Percentiles rank a stretch among this genome's conserved stretches.
Evolutionary conservation across 2,888 invertebrate species (phyloP).

Genomic region (Thymelicus acteon): DNA sequence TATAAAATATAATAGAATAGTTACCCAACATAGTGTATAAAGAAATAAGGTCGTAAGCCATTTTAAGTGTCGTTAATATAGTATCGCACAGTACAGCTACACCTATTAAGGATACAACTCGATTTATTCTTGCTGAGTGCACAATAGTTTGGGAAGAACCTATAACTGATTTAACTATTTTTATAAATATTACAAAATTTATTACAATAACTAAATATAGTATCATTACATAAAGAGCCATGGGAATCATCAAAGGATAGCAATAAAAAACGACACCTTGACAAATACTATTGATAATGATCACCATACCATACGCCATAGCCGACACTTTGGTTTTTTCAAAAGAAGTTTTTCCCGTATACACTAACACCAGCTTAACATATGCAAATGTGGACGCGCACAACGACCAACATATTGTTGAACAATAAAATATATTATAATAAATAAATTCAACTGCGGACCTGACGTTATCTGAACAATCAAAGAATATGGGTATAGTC

Average conservation of each 20-base stretch:
- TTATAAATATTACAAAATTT: conserved; percentile 38
- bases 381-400: conserved; percentile 43
- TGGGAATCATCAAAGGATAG: neutral
- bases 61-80: neutral
- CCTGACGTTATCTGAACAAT: neutral
- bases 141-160: conserved; percentile 32
- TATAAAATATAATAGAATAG: no score
- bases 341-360: conserved; percentile 41
- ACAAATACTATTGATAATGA: conserved; percentile 26
- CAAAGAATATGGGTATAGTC: neutral
- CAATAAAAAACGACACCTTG: conserved; percentile 28
- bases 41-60: neutral
- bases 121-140: conserved; percentile 17
- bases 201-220: conserved; percentile 32
- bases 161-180: conserved; percentile 35
- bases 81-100: conserved; percentile 43
- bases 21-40: no score
- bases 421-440: neutral
- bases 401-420: conserved; percentile 41
- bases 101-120: conserved; percentile 38
- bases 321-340: conserved; percentile 41
- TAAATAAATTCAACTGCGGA: neutral
- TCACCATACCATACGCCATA: conserved; percentile 36
- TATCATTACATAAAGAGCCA: neutral
- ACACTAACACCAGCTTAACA: conserved; percentile 41